These are phyloP conservation scores for Euzophera pinguis DNA, from an alignment of 2,888 invertebrate species.

Conservation along the genomic window DNA sequence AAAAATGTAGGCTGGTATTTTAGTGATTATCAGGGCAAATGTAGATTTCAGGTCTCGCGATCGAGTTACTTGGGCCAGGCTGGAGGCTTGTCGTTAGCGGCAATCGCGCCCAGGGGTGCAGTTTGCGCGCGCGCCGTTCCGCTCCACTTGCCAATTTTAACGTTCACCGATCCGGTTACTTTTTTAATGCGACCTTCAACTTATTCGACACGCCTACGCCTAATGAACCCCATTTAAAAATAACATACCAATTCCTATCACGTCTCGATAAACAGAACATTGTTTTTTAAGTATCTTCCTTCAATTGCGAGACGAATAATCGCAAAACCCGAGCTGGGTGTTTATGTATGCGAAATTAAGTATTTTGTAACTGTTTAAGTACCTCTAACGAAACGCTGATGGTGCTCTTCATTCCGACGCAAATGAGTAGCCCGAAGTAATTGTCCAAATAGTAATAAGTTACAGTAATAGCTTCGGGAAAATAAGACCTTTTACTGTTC, in stretches of 20 bases:
- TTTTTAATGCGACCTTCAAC: conserved; percentile 31
- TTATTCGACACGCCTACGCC: background rate
- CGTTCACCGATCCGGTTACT: conserved; percentile 40
- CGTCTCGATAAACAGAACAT: conserved; percentile 1
- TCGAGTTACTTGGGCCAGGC: conserved; percentile 16
- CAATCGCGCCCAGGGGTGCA: conserved; percentile 45
- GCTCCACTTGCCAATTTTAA: conserved; percentile 31
- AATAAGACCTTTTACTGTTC: conserved; percentile 1
- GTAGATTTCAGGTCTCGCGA: background rate
- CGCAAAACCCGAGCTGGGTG: conserved; percentile 2
- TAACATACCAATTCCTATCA: background rate
- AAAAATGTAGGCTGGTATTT: background rate
- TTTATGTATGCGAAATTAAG: conserved; percentile 9
- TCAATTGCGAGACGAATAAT: background rate
- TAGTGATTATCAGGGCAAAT: background rate
- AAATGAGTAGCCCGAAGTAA: conserved; percentile 12
- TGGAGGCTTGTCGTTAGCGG: conserved; percentile 40
- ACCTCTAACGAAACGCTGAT: conserved; percentile 12
- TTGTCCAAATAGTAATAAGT: conserved; percentile 12
- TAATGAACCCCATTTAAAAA: background rate
- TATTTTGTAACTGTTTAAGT: conserved; percentile 13
- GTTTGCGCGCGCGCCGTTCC: conserved; percentile 36
- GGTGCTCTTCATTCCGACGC: conserved; percentile 9
- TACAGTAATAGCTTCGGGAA: conserved; percentile 7
- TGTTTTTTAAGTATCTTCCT: background rate